phyloP scores from a whole-genome alignment of 2,797 vertebrate species.

The Smutsia temminckii region DNA sequence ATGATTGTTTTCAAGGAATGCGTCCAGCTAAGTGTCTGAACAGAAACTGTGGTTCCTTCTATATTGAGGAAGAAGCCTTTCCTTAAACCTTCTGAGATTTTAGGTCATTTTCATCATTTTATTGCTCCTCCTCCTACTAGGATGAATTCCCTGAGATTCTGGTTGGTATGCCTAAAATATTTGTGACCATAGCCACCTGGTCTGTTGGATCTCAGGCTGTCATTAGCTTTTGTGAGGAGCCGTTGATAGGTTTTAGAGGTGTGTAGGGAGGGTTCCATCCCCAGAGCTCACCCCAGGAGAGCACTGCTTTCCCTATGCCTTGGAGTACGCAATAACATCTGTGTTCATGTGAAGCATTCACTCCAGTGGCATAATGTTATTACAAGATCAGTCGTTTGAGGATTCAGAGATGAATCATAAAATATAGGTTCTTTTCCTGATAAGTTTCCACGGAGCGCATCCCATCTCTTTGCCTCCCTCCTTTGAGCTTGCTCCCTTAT shows the following conservation, averaged over 20 bases:
- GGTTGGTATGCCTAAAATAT: constrained; percentile 23
- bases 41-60: neutral
- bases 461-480: neutral
- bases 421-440: neutral
- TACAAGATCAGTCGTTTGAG: neutral
- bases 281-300: neutral
- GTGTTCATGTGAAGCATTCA: neutral
- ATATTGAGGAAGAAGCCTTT: neutral
- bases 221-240: neutral
- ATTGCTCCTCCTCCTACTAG: neutral
- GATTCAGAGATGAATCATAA: neutral
- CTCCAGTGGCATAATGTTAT: neutral
- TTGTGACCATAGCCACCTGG: neutral
- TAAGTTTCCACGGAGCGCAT: neutral
- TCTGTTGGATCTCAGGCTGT: neutral
- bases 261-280: neutral
- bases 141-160: constrained; percentile 32
- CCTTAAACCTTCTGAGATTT: neutral
- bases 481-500: neutral
- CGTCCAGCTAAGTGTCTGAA: neutral
- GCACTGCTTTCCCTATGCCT: neutral
- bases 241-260: neutral
- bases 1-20: neutral
- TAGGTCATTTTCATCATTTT: neutral
- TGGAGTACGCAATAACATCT: neutral